A percentile compares a stretch with the other conserved stretches of the same genome.
Conservation (phyloP, 2,113 vertebrate species). For the Gopherus flavomarginatus region DNA sequence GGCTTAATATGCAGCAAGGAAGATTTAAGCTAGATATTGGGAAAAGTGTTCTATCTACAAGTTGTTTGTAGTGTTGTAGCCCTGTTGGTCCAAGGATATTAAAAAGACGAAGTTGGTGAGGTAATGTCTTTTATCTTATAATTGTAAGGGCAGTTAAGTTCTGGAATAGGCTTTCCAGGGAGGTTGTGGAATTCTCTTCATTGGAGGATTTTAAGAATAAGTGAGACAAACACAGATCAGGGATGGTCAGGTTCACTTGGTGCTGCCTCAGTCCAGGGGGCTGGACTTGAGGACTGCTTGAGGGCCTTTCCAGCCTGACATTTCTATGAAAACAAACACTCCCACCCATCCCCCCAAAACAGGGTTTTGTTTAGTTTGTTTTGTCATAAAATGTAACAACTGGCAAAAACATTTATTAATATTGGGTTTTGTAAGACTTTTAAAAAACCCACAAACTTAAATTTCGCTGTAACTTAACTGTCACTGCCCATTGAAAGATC, state of each 20-base stretch:
- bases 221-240: neutral
- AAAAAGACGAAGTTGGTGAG: neutral
- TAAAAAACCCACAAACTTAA: neutral
- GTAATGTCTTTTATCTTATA: too few species aligned
- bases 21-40: neutral
- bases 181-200: neutral
- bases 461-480: neutral
- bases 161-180: neutral
- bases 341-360: neutral
- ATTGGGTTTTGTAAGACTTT: neutral
- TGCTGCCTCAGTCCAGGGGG: too few species aligned
- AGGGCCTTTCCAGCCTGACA: neutral
- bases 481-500: neutral
- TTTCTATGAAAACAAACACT: neutral
- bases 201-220: neutral
- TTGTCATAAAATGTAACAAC: neutral
- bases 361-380: neutral
- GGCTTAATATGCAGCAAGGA: neutral
- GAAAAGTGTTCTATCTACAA: neutral
- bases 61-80: neutral
- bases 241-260: neutral
- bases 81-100: neutral
- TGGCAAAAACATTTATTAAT: neutral
- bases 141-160: neutral
- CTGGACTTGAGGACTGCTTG: too few species aligned